phyloP scores from a whole-genome alignment of 2,888 invertebrate species.

The Hydropsyche betteni region DNA sequence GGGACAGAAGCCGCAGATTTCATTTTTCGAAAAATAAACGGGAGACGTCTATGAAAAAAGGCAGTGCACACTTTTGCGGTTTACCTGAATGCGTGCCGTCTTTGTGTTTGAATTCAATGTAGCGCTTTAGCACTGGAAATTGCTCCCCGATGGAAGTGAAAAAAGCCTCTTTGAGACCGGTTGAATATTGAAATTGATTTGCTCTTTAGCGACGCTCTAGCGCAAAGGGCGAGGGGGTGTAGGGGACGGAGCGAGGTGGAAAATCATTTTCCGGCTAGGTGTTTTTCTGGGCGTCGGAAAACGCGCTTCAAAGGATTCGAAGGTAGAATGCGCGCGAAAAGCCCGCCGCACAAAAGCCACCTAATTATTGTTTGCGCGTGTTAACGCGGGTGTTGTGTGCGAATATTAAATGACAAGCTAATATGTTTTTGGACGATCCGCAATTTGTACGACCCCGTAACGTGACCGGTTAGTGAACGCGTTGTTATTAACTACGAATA shows the following conservation, averaged over 20 bases:
- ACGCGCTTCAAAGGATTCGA: conserved; percentile 20
- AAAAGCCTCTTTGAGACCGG: conserved; percentile 8
- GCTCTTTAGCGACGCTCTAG: conserved; percentile 20
- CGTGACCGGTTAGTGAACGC: conserved; percentile 22
- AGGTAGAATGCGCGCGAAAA: no score
- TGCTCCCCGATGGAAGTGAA: neutral
- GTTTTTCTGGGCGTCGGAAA: neutral
- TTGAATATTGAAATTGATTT: conserved; percentile 30
- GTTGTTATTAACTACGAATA: conserved; percentile 17
- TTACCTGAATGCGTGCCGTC: neutral
- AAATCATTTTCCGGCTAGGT: conserved; percentile 20
- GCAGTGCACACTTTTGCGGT: neutral
- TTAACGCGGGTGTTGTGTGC: no score
- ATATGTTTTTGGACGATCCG: no score
- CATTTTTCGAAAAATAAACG: conserved; percentile 1
- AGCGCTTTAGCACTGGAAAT: conserved; percentile 1
- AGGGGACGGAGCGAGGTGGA: neutral
- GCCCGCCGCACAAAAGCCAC: no score
- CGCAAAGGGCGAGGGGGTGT: no score
- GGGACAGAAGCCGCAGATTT: neutral
- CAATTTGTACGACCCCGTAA: conserved; percentile 1
- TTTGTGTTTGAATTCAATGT: no score
- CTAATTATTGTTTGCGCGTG: no score
- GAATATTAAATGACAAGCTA: no score
- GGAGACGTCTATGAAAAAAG: neutral